Evolutionary conservation across 2,797 vertebrate genomes (phyloP).

Genomic region (Catharus ustulatus): DNA sequence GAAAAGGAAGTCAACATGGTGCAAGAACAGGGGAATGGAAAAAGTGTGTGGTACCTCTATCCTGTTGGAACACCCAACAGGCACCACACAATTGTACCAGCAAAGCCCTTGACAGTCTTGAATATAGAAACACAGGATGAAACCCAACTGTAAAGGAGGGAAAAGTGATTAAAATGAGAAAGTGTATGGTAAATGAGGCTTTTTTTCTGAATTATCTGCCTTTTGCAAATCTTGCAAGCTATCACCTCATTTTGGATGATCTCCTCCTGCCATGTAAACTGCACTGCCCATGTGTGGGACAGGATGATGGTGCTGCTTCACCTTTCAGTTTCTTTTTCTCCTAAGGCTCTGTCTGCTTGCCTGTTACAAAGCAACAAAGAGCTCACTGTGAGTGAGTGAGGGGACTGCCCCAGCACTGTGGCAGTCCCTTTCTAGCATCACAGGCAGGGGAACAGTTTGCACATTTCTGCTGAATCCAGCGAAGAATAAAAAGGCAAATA

Average conservation of each 20-base stretch:
- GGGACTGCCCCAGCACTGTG: neutral
- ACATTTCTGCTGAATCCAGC: neutral
- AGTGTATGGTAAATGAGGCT: neutral
- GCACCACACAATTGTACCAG: neutral
- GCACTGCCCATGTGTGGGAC: accelerated
- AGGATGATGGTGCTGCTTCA: accelerated
- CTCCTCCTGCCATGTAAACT: neutral
- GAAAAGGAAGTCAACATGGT: accelerated
- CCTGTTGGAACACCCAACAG: neutral
- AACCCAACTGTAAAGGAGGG: neutral
- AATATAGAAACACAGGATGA: neutral
- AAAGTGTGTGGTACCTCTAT: neutral
- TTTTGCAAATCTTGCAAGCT: neutral
- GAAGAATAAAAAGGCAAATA: neutral
- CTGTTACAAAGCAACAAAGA: neutral
- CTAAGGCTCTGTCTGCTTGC: neutral
- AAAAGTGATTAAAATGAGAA: neutral
- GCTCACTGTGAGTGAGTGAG: neutral
- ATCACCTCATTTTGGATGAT: neutral
- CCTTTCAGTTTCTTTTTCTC: neutral
- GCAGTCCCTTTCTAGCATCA: neutral
- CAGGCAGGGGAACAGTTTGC: neutral
- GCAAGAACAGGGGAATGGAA: neutral
- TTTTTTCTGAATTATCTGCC: neutral
- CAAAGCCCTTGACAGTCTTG: neutral